Percentiles rank a stretch among this genome's conserved stretches.
Evolutionary conservation across 2,797 vertebrate genomes (phyloP).

Genomic region (Sphenodon punctatus): DNA sequence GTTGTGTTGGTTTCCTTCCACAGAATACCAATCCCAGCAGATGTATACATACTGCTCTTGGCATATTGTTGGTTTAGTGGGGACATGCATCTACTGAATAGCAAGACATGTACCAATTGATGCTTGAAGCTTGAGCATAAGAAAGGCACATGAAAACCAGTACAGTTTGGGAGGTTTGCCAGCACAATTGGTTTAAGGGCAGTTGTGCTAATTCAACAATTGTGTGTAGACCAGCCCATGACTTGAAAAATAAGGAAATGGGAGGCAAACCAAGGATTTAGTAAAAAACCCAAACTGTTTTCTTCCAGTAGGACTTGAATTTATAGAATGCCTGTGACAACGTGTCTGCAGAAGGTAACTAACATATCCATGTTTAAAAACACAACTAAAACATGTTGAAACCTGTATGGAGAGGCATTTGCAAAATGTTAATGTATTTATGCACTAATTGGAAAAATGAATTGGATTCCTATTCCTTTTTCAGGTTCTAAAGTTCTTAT

Average conservation of each 20-base stretch:
- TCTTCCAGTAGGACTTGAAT: constrained; percentile 45
- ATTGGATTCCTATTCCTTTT: neutral
- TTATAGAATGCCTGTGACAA: constrained; percentile 52
- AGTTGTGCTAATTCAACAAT: no score
- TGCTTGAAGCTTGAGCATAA: no score
- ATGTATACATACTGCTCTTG: no score
- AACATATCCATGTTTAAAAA: constrained; percentile 28
- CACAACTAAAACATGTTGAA: neutral
- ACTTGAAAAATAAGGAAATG: constrained; percentile 44
- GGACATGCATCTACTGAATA: no score
- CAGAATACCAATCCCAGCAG: no score
- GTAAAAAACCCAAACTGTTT: constrained; percentile 53
- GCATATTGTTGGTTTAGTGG: no score
- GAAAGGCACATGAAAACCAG: no score
- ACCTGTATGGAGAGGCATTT: constrained; percentile 9
- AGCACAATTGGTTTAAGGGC: no score
- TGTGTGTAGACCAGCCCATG: no score
- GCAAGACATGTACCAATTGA: no score
- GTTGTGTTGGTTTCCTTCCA: no score
- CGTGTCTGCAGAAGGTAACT: constrained; percentile 32
- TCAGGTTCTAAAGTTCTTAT: constrained; percentile 12
- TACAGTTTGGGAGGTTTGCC: no score
- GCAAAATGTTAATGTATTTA: constrained; percentile 3
- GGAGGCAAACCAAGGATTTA: constrained; percentile 40
- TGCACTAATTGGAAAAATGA: constrained; percentile 6